These are phyloP conservation scores for Tridacna gigas DNA, from an alignment of 2,888 invertebrate genomes.

Conservation along the genomic window DNA sequence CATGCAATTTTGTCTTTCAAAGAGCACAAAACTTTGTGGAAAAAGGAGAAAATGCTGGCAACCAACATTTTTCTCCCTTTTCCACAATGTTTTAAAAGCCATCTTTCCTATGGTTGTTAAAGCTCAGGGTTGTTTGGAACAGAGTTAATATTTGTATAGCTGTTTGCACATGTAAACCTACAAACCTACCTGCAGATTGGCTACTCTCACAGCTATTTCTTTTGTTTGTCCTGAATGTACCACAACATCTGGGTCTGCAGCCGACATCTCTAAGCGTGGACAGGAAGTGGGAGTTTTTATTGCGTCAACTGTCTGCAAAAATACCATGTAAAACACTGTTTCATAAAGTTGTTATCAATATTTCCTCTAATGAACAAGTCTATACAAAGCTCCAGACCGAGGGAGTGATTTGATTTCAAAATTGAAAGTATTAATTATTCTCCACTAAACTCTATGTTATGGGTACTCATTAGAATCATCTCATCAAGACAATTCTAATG, in stretches of 20 bases:
- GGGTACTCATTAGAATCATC: not conserved
- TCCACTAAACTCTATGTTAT: not conserved
- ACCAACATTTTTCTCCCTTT: slow-evolving; percentile 1
- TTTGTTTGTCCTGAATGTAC: slow-evolving; percentile 79
- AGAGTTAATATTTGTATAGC: too few species aligned
- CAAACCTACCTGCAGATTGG: slow-evolving; percentile 73
- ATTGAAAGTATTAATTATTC: too few species aligned
- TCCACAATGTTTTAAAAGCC: not conserved
- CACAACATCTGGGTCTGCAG: slow-evolving; percentile 74
- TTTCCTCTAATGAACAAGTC: too few species aligned
- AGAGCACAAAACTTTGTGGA: not conserved
- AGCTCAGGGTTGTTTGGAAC: too few species aligned
- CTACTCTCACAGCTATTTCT: slow-evolving; percentile 74
- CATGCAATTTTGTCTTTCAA: too few species aligned
- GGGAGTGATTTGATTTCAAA: too few species aligned
- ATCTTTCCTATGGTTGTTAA: too few species aligned
- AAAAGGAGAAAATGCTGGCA: not conserved
- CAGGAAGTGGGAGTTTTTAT: slow-evolving; percentile 59
- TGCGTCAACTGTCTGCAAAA: slow-evolving; percentile 51
- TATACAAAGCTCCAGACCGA: too few species aligned
- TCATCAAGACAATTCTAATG: not conserved
- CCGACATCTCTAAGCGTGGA: slow-evolving; percentile 72
- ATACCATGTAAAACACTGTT: not conserved
- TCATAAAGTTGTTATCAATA: too few species aligned
- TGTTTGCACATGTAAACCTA: too few species aligned